These are phyloP conservation scores for Palloptera scutellata DNA, from an alignment of 2,888 invertebrate species.

Conservation along the genomic window DNA sequence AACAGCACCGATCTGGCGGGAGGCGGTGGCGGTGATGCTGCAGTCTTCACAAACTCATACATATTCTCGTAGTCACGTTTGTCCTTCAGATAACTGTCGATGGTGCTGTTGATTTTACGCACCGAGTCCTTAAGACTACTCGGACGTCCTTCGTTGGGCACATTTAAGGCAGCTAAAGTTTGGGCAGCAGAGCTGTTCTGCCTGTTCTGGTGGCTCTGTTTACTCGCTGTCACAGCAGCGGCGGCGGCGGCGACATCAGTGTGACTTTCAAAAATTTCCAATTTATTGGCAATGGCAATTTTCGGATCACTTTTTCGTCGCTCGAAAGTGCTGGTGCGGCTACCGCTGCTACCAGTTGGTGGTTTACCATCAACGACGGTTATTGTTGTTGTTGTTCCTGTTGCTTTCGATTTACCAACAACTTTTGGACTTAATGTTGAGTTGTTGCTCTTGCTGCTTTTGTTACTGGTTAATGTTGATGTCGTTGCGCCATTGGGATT, in stretches of 20 bases:
- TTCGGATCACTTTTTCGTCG: constrained; percentile 56
- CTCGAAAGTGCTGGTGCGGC: constrained; percentile 60
- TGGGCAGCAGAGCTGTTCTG: not conserved
- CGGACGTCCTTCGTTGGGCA: constrained; percentile 43
- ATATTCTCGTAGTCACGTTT: constrained; percentile 62
- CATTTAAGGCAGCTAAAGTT: no score
- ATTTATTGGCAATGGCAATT: constrained; percentile 54
- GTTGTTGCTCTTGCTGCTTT: constrained; percentile 53
- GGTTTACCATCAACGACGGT: constrained; percentile 39
- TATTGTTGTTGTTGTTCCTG: constrained; percentile 30
- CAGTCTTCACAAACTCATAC: constrained; percentile 58
- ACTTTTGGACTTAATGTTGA: constrained; percentile 28
- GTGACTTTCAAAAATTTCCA: constrained; percentile 59
- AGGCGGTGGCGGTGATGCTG: constrained; percentile 54
- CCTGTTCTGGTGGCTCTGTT: not conserved
- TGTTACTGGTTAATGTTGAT: constrained; percentile 59
- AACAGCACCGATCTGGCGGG: constrained; percentile 52
- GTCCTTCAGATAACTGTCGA: constrained; percentile 63
- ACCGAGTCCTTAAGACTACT: constrained; percentile 63
- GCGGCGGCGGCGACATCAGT: constrained; percentile 28
- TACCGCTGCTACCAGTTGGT: constrained; percentile 51
- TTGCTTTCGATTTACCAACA: constrained; percentile 34
- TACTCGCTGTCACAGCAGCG: not conserved
- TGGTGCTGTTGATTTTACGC: constrained; percentile 63
- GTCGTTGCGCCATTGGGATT: constrained; percentile 33